These are phyloP conservation scores for Garrulus glandarius DNA, from an alignment of 2,797 vertebrate species.

Conservation along the genomic window DNA sequence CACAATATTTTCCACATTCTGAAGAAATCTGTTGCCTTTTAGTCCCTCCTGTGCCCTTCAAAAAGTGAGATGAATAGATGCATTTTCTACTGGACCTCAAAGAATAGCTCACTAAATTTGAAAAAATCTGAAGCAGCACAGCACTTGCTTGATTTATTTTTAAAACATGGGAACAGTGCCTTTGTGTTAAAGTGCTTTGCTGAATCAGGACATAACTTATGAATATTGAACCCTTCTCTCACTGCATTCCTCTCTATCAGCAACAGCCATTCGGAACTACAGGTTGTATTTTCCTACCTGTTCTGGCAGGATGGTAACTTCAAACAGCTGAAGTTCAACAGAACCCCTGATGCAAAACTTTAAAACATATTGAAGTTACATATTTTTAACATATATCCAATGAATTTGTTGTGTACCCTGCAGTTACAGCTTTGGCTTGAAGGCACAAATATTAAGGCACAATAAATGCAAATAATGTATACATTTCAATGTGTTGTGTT, in stretches of 20 bases:
- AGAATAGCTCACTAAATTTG: background rate
- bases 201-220: background rate
- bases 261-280: background rate
- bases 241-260: background rate
- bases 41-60: background rate
- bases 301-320: slow-evolving; percentile 44
- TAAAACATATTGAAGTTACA: slow-evolving; percentile 20
- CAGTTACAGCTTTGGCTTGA: slow-evolving; percentile 64
- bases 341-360: slow-evolving; percentile 40
- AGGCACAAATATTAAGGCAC: slow-evolving; percentile 76
- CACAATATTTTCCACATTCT: background rate
- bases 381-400: slow-evolving; percentile 1
- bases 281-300: background rate
- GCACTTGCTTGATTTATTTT: background rate
- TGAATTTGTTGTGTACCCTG: slow-evolving; percentile 49
- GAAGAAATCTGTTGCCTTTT: background rate
- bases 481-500: slow-evolving; percentile 60
- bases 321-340: slow-evolving; percentile 62
- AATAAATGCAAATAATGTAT: slow-evolving; percentile 67
- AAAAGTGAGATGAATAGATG: background rate
- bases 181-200: background rate
- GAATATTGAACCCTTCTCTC: background rate
- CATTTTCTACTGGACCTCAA: background rate
- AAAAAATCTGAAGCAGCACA: background rate
- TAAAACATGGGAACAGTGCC: background rate